These are phyloP conservation scores for Augiades crinisus DNA, from an alignment of 2,888 invertebrate genomes.

Conservation along the genomic window DNA sequence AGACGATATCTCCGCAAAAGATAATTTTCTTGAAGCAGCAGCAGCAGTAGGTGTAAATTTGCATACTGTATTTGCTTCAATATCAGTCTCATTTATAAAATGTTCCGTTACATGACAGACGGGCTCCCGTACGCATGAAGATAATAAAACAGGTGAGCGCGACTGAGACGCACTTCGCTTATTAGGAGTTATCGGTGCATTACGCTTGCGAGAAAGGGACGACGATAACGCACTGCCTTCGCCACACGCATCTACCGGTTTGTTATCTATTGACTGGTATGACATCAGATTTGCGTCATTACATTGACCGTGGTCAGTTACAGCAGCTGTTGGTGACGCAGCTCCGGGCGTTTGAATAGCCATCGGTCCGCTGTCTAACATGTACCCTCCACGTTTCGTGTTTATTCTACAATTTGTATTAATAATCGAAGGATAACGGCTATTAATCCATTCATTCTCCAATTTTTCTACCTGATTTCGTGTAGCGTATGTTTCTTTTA, in stretches of 20 bases:
- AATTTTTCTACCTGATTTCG: neutral
- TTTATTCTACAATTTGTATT: neutral
- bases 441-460: neutral
- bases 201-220: neutral
- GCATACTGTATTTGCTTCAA: neutral
- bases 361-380: neutral
- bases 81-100: neutral
- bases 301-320: neutral
- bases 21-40: neutral
- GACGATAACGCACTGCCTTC: neutral
- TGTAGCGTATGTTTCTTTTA: slow-evolving; percentile 1
- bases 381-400: neutral
- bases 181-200: neutral
- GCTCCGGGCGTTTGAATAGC: neutral
- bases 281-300: neutral
- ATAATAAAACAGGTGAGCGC: too few species aligned
- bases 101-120: neutral
- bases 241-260: neutral
- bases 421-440: neutral
- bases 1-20: neutral
- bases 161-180: neutral
- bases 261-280: neutral
- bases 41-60: neutral
- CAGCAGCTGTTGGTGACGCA: neutral
- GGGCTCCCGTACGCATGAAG: neutral